Conservation (phyloP, 2,113 vertebrate species). For the Andinoacara biseriatus region DNA sequence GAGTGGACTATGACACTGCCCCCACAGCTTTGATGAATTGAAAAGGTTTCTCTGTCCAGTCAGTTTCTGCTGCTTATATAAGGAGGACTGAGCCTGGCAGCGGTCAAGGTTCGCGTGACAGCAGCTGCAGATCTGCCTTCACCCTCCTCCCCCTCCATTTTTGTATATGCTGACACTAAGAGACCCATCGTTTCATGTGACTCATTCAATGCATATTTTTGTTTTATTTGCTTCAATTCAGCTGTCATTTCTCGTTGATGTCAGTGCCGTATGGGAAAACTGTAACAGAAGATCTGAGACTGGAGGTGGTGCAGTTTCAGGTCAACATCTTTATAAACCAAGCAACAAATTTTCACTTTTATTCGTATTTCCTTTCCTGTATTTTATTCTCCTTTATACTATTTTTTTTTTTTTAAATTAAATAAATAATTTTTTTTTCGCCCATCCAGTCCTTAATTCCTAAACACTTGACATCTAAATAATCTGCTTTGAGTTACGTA, state of each 20-base stretch:
- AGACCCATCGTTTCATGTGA: constrained; percentile 61
- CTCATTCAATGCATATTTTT: constrained; percentile 50
- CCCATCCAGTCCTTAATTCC: too few relatives aligned
- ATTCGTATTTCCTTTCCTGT: background rate
- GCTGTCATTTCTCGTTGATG: constrained; percentile 63
- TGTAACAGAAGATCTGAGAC: constrained; percentile 45
- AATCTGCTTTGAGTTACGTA: too few relatives aligned
- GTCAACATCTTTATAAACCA: constrained; percentile 25
- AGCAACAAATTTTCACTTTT: constrained; percentile 12
- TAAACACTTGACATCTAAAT: too few relatives aligned
- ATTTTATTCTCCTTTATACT: background rate
- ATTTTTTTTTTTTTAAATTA: background rate
- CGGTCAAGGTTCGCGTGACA: constrained; percentile 44
- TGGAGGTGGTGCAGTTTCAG: constrained; percentile 15
- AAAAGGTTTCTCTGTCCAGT: constrained; percentile 36
- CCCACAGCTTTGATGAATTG: constrained; percentile 30
- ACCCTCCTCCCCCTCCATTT: constrained; percentile 34
- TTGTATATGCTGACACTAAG: constrained; percentile 58
- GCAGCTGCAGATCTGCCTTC: constrained; percentile 39
- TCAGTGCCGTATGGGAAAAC: constrained; percentile 59
- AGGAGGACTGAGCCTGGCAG: constrained; percentile 40
- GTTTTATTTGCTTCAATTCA: constrained; percentile 36
- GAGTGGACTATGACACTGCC: constrained; percentile 36
- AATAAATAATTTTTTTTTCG: too few relatives aligned
- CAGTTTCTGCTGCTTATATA: constrained; percentile 40